Conservation (phyloP, 2,888 invertebrate species). For the Cylindroiulus punctatus region DNA sequence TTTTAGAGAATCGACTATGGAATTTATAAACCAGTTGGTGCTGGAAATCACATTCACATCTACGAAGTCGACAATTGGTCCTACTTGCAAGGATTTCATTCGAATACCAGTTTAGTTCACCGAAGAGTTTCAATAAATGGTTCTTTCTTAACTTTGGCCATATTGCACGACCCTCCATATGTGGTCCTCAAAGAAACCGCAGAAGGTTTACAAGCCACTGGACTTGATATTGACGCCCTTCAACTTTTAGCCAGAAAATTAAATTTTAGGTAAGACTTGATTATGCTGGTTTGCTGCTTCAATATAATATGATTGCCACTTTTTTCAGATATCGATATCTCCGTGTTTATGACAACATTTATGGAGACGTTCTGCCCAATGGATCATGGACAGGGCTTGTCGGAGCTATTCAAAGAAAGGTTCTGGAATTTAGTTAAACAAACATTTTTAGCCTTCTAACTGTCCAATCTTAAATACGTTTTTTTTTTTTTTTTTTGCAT, state of each 20-base stretch:
- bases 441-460: not conserved
- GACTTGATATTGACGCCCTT: conserved; percentile 51
- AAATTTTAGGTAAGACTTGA: conserved; percentile 40
- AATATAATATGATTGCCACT: not conserved
- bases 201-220: not conserved
- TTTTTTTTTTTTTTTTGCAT: not conserved
- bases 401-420: conserved; percentile 53
- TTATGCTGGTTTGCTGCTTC: not conserved
- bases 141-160: conserved; percentile 10
- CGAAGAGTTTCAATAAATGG: conserved; percentile 1
- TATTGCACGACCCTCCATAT: conserved; percentile 54
- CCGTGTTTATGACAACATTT: not conserved
- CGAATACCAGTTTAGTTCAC: not conserved
- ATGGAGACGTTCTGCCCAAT: conserved; percentile 2
- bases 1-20: not conserved
- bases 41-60: not conserved
- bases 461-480: not conserved
- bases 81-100: not conserved
- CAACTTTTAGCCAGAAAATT: not conserved
- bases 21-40: not conserved
- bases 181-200: conserved; percentile 16
- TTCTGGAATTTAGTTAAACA: not conserved
- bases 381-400: conserved; percentile 55
- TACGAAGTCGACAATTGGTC: not conserved
- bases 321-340: not conserved